Evolutionary conservation across 2,113 vertebrate genomes (phyloP).

Genomic region (Hoplias malabaricus): DNA sequence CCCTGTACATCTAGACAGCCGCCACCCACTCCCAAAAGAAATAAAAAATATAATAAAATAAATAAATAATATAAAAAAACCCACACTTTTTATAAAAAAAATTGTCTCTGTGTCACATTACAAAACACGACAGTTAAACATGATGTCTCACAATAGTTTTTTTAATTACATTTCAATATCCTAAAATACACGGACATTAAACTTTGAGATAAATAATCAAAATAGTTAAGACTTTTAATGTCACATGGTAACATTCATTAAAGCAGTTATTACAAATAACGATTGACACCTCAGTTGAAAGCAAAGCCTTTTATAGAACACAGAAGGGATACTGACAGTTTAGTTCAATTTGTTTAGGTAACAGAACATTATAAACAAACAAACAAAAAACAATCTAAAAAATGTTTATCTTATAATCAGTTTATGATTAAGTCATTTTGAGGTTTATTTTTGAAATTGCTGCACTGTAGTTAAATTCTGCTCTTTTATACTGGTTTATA

Average conservation of each 20-base stretch:
- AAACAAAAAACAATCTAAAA: neutral
- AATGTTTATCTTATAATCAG: neutral
- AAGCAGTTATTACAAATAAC: constrained; percentile 50
- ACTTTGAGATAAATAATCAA: constrained; percentile 46
- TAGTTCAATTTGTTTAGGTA: neutral
- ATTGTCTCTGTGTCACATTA: constrained; percentile 15
- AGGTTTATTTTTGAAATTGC: neutral
- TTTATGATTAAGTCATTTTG: neutral
- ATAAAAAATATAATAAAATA: neutral
- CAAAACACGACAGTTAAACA: constrained; percentile 47
- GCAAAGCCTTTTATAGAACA: constrained; percentile 35
- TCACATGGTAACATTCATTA: constrained; percentile 41
- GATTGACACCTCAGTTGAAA: constrained; percentile 39
- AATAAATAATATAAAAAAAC: neutral
- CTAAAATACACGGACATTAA: constrained; percentile 57
- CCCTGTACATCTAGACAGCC: too few relatives aligned
- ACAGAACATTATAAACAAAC: neutral
- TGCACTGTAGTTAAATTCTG: neutral
- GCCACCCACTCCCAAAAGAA: neutral
- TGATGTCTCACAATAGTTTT: constrained; percentile 52
- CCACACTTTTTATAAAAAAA: too few relatives aligned
- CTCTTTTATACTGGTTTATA: neutral
- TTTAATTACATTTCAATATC: constrained; percentile 44
- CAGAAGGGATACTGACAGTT: constrained; percentile 5
- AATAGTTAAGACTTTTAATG: constrained; percentile 43